Percentiles rank a stretch among this genome's conserved stretches.
Conservation (phyloP, 2,113 vertebrate genomes). For the Pavo muticus region DNA sequence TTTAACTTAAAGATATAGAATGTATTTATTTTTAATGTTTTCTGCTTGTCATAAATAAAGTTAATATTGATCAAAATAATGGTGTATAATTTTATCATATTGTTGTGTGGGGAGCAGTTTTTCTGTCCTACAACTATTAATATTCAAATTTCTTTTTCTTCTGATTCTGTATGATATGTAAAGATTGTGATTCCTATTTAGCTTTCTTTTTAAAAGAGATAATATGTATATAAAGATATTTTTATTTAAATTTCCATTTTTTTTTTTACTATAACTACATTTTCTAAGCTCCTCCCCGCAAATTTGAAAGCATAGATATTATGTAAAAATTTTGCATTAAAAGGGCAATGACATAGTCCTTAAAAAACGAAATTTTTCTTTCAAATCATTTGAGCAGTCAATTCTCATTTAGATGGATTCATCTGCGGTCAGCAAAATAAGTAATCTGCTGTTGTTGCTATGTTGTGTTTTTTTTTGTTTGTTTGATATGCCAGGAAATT, state of each 20-base stretch:
- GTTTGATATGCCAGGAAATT: neutral
- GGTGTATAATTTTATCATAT: neutral
- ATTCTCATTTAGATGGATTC: neutral
- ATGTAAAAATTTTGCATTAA: neutral
- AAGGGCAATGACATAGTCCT: rapidly evolving
- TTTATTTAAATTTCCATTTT: neutral
- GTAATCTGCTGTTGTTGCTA: rapidly evolving
- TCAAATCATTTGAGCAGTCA: neutral
- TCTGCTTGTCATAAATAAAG: neutral
- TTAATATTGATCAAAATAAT: neutral
- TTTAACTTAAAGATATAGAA: neutral
- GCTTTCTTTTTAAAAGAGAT: neutral
- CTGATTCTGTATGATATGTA: neutral
- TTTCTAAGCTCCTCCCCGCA: neutral
- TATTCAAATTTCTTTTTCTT: neutral
- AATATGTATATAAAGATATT: neutral
- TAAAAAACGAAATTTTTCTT: neutral
- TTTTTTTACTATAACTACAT: neutral
- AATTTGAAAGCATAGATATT: neutral
- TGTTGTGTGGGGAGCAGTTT: neutral
- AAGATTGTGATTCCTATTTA: neutral
- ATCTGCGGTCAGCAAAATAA: neutral
- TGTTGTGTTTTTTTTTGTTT: neutral
- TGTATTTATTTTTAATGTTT: neutral
- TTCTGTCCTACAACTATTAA: neutral